Evolutionary conservation across 2,888 invertebrate species (phyloP).

Genomic region (Stegophylla sp.): DNA sequence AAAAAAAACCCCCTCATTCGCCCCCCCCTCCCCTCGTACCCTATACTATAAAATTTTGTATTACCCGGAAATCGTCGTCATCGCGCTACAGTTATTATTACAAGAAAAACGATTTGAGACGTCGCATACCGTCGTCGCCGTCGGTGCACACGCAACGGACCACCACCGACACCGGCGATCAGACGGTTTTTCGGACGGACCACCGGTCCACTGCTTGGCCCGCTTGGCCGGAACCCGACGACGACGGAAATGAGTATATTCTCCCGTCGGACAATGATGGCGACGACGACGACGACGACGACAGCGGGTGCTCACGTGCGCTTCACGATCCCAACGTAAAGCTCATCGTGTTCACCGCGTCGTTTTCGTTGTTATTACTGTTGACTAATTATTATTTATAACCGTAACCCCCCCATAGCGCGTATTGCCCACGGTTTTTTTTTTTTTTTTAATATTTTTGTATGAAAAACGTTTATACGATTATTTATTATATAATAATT

Average conservation of each 20-base stretch:
- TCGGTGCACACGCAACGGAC: background rate
- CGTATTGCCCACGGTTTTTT: too few species aligned
- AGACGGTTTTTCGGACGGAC: background rate
- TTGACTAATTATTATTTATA: too few species aligned
- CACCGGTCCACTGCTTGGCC: constrained; percentile 11
- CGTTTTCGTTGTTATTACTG: background rate
- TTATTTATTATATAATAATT: too few species aligned
- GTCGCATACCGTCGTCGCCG: constrained; percentile 13
- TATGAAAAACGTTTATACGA: too few species aligned
- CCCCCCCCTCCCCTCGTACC: too few species aligned
- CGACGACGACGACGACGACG: background rate
- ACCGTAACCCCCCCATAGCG: too few species aligned
- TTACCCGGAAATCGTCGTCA: too few species aligned
- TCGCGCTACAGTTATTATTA: background rate
- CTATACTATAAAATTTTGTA: too few species aligned
- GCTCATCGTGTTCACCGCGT: constrained; percentile 35
- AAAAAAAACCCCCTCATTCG: too few species aligned
- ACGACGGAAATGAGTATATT: constrained; percentile 33
- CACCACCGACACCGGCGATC: background rate
- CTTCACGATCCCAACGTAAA: constrained; percentile 12
- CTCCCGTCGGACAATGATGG: background rate
- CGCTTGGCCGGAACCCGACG: constrained; percentile 36
- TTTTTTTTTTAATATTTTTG: too few species aligned
- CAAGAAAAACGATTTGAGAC: constrained; percentile 38
- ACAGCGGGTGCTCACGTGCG: background rate